phyloP scores from a whole-genome alignment of 2,888 invertebrate species.

The Amiota minor region DNA sequence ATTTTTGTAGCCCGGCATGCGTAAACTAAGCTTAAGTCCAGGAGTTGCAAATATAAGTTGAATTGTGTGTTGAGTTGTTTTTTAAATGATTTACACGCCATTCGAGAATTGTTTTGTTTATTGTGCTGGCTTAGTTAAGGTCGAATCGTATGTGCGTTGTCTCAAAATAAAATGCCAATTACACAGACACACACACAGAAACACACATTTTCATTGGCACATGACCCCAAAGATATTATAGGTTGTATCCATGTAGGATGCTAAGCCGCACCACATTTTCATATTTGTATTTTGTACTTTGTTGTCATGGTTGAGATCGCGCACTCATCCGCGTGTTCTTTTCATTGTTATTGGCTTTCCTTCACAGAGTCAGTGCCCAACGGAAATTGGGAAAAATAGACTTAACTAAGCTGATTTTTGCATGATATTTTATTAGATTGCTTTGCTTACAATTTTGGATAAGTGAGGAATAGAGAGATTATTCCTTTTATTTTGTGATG shows the following conservation, averaged over 20 bases:
- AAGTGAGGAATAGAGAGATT: neutral
- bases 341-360: constrained; percentile 3
- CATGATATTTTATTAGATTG: constrained; percentile 10
- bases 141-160: neutral
- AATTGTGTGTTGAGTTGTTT: constrained; percentile 43
- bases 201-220: neutral
- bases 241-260: neutral
- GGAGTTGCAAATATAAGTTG: neutral
- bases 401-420: neutral
- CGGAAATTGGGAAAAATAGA: constrained; percentile 18
- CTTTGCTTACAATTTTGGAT: neutral
- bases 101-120: constrained; percentile 29
- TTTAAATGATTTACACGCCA: constrained; percentile 61
- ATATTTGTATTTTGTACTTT: constrained; percentile 12
- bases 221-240: too few relatives aligned
- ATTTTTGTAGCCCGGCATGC: neutral
- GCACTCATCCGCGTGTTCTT: too few relatives aligned
- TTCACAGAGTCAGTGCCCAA: neutral
- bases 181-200: neutral
- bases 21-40: neutral
- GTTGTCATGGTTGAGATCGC: too few relatives aligned
- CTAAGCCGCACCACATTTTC: constrained; percentile 16
- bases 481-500: too few relatives aligned
- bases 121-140: constrained; percentile 23
- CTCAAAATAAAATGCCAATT: constrained; percentile 20